Evolutionary conservation across 2,113 vertebrate species (phyloP).

Genomic region (Erythrocercus mccallii): DNA sequence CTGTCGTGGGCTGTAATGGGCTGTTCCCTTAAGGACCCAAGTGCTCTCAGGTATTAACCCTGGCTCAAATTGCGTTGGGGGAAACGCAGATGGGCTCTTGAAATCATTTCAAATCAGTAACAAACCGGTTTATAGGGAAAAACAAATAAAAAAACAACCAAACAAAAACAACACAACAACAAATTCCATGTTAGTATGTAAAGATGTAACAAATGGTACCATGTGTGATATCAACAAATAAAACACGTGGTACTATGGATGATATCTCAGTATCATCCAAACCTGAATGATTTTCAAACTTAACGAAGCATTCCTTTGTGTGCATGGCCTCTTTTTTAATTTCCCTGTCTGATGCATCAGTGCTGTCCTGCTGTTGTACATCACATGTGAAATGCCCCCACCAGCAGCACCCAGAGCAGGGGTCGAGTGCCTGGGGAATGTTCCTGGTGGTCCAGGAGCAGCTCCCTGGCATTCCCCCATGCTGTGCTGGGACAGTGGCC

Average conservation of each 20-base stretch:
- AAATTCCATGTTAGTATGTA: not conserved
- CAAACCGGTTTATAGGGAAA: not conserved
- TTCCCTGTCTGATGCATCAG: not conserved
- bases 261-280: not conserved
- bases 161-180: not conserved
- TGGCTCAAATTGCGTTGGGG: not conserved
- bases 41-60: conserved; percentile 11
- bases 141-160: not conserved
- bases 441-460: not conserved
- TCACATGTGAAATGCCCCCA: not conserved
- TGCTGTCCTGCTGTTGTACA: not conserved
- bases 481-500: conserved; percentile 29
- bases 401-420: not conserved
- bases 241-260: not conserved
- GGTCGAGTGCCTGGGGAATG: not conserved
- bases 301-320: conserved; percentile 20
- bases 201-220: not conserved
- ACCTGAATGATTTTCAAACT: not conserved
- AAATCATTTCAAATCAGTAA: not conserved
- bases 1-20: conserved; percentile 70
- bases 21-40: conserved; percentile 77
- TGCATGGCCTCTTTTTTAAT: not conserved
- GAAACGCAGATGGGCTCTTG: not conserved
- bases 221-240: not conserved
- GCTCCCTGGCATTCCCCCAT: not conserved